These are phyloP conservation scores for Melanophora roralis DNA, from an alignment of 2,888 invertebrate genomes.

Conservation along the genomic window DNA sequence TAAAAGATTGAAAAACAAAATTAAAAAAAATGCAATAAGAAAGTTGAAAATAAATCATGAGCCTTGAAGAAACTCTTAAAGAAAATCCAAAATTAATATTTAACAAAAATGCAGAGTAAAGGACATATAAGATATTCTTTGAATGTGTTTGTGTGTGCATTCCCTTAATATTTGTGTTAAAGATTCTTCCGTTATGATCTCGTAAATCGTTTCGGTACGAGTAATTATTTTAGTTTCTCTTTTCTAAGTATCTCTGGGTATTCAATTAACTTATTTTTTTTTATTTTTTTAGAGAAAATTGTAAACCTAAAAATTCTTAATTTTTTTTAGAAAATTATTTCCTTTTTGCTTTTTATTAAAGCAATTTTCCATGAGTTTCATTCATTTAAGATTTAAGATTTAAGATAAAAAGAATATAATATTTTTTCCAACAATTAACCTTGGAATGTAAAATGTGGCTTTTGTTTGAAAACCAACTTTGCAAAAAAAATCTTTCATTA, in stretches of 20 bases:
- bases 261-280: conserved; percentile 30
- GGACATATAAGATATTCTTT: too few species aligned
- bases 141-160: not conserved
- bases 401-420: conserved; percentile 55
- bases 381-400: conserved; percentile 49
- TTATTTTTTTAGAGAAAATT: conserved; percentile 20
- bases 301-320: conserved; percentile 33
- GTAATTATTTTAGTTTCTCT: conserved; percentile 20
- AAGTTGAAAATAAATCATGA: not conserved
- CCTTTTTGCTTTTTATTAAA: conserved; percentile 4
- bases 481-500: conserved; percentile 40
- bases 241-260: not conserved
- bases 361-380: conserved; percentile 40
- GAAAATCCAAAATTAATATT: not conserved
- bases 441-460: conserved; percentile 51
- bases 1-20: not conserved
- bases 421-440: conserved; percentile 58
- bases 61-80: not conserved
- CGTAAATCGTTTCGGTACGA: conserved; percentile 9
- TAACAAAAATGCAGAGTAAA: not conserved
- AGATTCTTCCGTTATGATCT: not conserved
- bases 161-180: not conserved
- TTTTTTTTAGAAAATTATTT: conserved; percentile 39
- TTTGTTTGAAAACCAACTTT: conserved; percentile 28
- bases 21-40: not conserved